These are phyloP conservation scores for Dolichomitus sp. DNA, from an alignment of 2,888 invertebrate genomes.

Conservation along the genomic window DNA sequence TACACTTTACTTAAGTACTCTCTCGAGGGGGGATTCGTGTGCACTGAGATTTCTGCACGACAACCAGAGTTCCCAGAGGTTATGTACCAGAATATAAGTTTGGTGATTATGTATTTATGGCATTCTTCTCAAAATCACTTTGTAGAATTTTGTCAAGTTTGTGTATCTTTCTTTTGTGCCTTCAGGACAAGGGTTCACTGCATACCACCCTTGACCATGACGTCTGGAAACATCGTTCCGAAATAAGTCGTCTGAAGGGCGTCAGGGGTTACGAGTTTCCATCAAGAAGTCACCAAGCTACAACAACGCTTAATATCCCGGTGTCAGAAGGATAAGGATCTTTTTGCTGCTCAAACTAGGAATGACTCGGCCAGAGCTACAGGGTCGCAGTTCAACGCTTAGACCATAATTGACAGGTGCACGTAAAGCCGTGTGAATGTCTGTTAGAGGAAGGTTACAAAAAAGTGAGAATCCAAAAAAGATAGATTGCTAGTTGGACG, in stretches of 20 bases:
- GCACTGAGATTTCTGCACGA: conserved; percentile 21
- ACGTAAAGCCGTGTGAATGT: neutral
- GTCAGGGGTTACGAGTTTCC: conserved; percentile 8
- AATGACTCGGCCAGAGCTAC: neutral
- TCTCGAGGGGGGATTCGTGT: neutral
- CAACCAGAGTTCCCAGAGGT: conserved; percentile 7
- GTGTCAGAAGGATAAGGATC: conserved; percentile 49
- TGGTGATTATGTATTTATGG: conserved; percentile 22
- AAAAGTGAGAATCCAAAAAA: neutral
- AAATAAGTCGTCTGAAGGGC: neutral
- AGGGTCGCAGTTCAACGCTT: neutral
- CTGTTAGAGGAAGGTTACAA: no score
- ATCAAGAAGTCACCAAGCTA: neutral
- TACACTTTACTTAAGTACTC: conserved; percentile 14
- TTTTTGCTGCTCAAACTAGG: neutral
- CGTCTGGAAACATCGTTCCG: neutral
- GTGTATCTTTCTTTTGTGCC: neutral
- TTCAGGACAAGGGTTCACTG: neutral
- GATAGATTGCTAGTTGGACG: neutral
- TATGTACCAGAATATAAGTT: neutral
- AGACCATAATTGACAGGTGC: conserved; percentile 81
- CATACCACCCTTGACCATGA: neutral
- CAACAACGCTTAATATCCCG: conserved; percentile 34
- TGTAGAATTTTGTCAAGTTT: conserved; percentile 2
- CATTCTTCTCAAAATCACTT: neutral